These are phyloP conservation scores for Gambusia holbrooki DNA, from an alignment of 2,113 vertebrate species.

Conservation along the genomic window DNA sequence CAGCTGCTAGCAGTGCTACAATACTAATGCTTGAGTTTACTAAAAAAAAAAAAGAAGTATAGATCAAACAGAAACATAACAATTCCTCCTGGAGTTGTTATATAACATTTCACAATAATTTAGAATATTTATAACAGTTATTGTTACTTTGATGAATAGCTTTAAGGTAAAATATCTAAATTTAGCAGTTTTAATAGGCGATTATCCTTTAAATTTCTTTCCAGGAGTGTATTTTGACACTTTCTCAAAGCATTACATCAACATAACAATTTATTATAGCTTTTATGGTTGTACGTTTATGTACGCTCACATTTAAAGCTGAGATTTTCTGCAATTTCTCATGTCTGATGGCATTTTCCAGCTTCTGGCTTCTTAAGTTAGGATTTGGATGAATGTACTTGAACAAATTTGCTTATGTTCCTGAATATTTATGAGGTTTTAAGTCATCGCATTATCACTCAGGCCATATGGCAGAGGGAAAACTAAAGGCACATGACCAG, in stretches of 20 bases:
- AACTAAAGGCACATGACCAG: constrained; percentile 30
- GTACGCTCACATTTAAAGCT: not conserved
- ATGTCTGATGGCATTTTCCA: constrained; percentile 4
- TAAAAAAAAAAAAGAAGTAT: too few relatives aligned
- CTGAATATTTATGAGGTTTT: constrained; percentile 17
- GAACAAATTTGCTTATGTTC: constrained; percentile 12
- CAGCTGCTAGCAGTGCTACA: too few relatives aligned
- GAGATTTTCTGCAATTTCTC: not conserved
- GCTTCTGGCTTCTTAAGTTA: not conserved
- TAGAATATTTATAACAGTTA: too few relatives aligned
- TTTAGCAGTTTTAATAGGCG: too few relatives aligned
- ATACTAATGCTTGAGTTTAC: too few relatives aligned
- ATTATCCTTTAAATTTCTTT: too few relatives aligned
- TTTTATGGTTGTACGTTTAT: not conserved
- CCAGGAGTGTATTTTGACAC: too few relatives aligned
- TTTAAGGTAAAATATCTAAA: too few relatives aligned
- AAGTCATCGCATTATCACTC: not conserved
- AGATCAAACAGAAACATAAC: too few relatives aligned
- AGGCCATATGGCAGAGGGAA: constrained; percentile 12
- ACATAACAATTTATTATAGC: not conserved
- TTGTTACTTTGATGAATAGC: too few relatives aligned
- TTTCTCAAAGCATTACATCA: not conserved
- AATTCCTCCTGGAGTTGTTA: too few relatives aligned
- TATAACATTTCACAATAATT: too few relatives aligned
- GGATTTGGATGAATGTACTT: not conserved